Conservation (phyloP, 2,797 vertebrate genomes). For the Harpagifer antarcticus region DNA sequence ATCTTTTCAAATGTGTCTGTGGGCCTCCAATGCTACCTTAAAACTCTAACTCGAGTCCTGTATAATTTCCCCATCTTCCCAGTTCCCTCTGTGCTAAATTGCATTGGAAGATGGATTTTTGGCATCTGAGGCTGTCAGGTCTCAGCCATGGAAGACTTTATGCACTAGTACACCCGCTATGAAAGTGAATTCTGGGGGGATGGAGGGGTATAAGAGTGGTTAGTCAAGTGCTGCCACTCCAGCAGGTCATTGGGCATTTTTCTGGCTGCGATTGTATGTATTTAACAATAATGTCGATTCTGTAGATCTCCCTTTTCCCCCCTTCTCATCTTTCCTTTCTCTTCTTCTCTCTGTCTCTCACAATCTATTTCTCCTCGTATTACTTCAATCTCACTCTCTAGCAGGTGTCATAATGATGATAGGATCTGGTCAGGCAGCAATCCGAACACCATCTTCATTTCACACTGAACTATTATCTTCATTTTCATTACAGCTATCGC, state of each 20-base stretch:
- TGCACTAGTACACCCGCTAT: conserved; percentile 83
- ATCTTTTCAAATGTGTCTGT: conserved; percentile 84
- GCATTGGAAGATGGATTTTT: conserved; percentile 85
- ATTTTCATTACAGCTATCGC: conserved; percentile 76
- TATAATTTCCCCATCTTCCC: conserved; percentile 89
- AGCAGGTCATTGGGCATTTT: conserved; percentile 74
- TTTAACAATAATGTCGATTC: conserved; percentile 75
- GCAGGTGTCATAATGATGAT: conserved; percentile 73
- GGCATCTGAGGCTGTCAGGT: conserved; percentile 85
- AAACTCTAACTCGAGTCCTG: conserved; percentile 87
- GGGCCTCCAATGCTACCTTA: conserved; percentile 84
- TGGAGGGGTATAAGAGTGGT: conserved; percentile 73
- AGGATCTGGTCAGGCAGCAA: conserved; percentile 68
- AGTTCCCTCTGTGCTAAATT: conserved; percentile 85
- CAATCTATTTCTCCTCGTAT: conserved; percentile 39
- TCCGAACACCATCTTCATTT: conserved; percentile 68
- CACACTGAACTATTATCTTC: conserved; percentile 69
- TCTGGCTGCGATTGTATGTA: conserved; percentile 76
- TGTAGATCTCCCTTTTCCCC: conserved; percentile 43
- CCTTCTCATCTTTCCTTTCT: conserved; percentile 48
- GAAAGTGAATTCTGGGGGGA: conserved; percentile 85
- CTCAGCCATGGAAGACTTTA: conserved; percentile 82
- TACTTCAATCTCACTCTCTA: conserved; percentile 43
- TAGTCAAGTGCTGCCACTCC: conserved; percentile 84
- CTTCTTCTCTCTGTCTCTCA: conserved; percentile 23